These are phyloP conservation scores for Timema cristinae DNA, from an alignment of 2,888 invertebrate genomes.

Conservation along the genomic window DNA sequence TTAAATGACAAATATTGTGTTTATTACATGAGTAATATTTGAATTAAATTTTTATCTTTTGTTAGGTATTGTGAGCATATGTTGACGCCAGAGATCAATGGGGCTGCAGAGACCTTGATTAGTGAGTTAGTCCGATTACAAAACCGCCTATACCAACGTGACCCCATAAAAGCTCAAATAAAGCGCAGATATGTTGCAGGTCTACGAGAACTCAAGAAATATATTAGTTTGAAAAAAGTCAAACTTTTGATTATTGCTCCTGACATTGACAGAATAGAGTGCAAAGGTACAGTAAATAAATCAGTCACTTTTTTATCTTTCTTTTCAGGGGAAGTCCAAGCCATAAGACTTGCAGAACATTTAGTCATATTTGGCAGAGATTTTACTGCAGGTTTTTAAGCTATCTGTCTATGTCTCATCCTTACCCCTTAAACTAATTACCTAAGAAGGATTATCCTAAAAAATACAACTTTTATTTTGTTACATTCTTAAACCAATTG, in stretches of 20 bases:
- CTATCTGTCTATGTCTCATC: too few species aligned
- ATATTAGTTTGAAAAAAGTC: conserved; percentile 54
- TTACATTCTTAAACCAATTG: too few species aligned
- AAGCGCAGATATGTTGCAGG: conserved; percentile 59
- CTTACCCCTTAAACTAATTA: too few species aligned
- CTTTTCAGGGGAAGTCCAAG: background rate
- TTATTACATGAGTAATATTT: background rate
- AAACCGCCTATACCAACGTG: conserved; percentile 55
- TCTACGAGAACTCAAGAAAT: conserved; percentile 57
- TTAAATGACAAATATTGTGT: background rate
- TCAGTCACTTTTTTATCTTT: conserved; percentile 10
- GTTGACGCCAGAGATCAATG: conserved; percentile 52
- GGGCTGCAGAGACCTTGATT: conserved; percentile 48
- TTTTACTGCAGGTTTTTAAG: too few species aligned
- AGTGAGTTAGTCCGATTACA: conserved; percentile 57
- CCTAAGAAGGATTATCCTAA: too few species aligned
- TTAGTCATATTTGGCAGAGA: background rate
- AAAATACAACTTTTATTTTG: too few species aligned
- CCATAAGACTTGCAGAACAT: conserved; percentile 14
- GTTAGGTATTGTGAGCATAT: conserved; percentile 57
- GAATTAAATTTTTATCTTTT: background rate
- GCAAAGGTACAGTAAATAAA: conserved; percentile 31
- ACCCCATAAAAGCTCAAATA: conserved; percentile 54
- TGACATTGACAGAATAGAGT: conserved; percentile 51
- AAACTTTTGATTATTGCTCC: conserved; percentile 60